Conservation (phyloP, 2,888 invertebrate species). For the Bruchidius siliquastri region DNA sequence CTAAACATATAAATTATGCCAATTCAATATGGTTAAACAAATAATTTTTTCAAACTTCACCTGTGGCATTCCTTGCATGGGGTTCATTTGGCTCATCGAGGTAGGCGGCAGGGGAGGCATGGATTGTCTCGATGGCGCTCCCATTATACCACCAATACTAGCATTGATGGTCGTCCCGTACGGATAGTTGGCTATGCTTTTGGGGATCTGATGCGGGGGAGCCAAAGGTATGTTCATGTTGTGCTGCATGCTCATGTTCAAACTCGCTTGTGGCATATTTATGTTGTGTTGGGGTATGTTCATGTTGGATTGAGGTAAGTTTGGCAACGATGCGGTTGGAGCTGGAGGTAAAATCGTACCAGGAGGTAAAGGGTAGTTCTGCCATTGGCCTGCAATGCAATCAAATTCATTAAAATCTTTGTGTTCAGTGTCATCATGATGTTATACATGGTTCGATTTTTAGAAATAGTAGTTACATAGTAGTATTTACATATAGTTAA, state of each 20-base stretch:
- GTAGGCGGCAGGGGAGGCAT: slow-evolving; percentile 7
- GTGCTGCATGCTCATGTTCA: background rate
- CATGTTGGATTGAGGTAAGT: slow-evolving; percentile 19
- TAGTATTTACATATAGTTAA: too few species aligned
- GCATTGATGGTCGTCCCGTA: too few species aligned
- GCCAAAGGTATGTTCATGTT: background rate
- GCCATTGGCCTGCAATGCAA: slow-evolving; percentile 26
- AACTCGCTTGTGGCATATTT: slow-evolving; percentile 12
- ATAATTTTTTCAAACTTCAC: too few species aligned
- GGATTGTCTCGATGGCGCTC: background rate
- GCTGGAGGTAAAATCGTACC: slow-evolving; percentile 11
- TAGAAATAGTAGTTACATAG: too few species aligned
- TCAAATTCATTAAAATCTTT: background rate
- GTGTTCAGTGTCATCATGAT: too few species aligned
- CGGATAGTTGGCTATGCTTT: slow-evolving; percentile 5
- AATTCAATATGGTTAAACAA: too few species aligned
- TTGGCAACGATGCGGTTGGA: slow-evolving; percentile 15
- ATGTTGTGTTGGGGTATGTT: slow-evolving; percentile 12
- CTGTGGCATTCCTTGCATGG: background rate
- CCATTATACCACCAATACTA: slow-evolving; percentile 1
- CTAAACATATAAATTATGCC: too few species aligned
- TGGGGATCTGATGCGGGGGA: background rate
- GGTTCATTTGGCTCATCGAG: background rate
- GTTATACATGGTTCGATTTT: too few species aligned
- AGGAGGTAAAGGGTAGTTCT: slow-evolving; percentile 25